Percentiles rank a stretch among this genome's conserved stretches.
phyloP scores from a whole-genome alignment of 2,113 vertebrate genomes.

The Ellobius talpinus region DNA sequence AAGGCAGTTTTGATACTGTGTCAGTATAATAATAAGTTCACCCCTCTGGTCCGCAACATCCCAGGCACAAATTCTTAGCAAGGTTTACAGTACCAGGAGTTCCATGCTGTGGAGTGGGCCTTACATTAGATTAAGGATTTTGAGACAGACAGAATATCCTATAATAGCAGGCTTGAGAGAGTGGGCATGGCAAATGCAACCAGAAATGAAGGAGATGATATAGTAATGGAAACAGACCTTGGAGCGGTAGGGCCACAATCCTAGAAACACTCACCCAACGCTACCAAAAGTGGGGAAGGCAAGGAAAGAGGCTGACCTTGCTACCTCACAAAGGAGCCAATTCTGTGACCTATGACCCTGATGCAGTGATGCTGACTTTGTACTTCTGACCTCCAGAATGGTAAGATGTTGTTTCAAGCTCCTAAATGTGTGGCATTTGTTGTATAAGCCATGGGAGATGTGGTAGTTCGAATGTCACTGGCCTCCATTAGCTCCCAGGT shows the following conservation, averaged over 20 bases:
- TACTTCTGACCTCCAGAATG: neutral
- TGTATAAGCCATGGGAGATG: too few relatives aligned
- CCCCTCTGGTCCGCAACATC: neutral
- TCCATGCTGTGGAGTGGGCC: neutral
- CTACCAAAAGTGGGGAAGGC: neutral
- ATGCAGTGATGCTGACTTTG: accelerated
- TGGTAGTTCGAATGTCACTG: neutral
- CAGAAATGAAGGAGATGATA: neutral
- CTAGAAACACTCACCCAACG: neutral
- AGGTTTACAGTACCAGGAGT: neutral
- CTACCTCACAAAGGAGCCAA: neutral
- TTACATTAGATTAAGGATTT: too few relatives aligned
- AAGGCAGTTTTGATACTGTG: neutral
- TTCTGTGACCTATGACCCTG: too few relatives aligned
- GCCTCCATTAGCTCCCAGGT: neutral
- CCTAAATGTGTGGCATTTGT: accelerated
- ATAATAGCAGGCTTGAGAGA: neutral
- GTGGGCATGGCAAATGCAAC: neutral
- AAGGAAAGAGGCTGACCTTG: too few relatives aligned
- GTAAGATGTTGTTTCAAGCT: neutral
- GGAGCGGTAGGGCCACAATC: neutral
- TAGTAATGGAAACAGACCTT: neutral
- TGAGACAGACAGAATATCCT: neutral
- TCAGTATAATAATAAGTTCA: neutral
- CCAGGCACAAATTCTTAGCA: neutral